Evolutionary conservation across 2,888 invertebrate genomes (phyloP), one percentile per base, ranked within the genome.

Genomic region (Lithophane semibrunnea): DNA sequence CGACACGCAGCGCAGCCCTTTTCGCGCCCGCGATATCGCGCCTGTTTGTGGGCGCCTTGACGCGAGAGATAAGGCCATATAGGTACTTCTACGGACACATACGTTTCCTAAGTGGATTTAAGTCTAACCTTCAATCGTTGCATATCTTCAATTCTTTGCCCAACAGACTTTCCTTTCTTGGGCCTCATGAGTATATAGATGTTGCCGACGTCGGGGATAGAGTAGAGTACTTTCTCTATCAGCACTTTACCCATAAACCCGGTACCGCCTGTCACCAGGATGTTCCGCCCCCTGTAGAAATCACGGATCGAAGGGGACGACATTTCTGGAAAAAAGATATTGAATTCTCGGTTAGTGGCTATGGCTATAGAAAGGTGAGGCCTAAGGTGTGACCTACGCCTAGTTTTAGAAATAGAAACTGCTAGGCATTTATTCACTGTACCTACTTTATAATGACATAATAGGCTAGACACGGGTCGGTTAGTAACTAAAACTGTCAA

Each of bases 191-290:
- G 93, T 64, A 98, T 93, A 89, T 97, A 97, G 64, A 98, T 94
- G 84, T 96, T 96, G 56, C 97, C 97, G 37, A 98, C 91, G 1
- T 97, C 97, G 7, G 97, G 97, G 76, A 97, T 95, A 5, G 97
- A 94, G 89, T 97, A 97, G 5, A 98, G 95, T 7, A 98, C 91
- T 89, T 98, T 98, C 91, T 98, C 98, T 58, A 98, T 89, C 24
- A 98, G 94, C 13, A 97, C 97, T 89, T 97, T 97, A 29, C 97
- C 97, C 97, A 97, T 97, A 84, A 97, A 97, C 0, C 97, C 97
- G 0, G 97, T 97, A 0, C 97, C 97, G 0, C 97, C 97, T 1
- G 97, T 97, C 29, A 97, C 95, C 56, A 97, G 96, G 70, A 97
- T 89, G 66, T 93, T 97, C 87, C 97, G 96, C 49, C 95, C 97